These are phyloP conservation scores for Drosophila nasuta DNA, from an alignment of 1,140 invertebrate genomes.

Conservation along the genomic window DNA sequence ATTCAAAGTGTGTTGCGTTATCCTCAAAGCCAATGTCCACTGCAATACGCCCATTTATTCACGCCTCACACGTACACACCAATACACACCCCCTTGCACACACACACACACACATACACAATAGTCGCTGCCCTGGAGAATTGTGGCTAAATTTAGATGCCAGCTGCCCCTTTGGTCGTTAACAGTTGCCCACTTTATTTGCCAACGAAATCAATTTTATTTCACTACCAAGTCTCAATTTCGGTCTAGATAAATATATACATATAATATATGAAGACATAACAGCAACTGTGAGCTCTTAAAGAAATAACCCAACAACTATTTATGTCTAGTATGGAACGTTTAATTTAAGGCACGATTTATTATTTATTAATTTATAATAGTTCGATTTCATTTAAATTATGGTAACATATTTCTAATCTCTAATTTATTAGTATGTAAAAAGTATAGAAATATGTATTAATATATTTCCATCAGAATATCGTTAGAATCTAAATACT, in stretches of 20 bases:
- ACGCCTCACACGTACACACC: background rate
- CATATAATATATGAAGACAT: no score
- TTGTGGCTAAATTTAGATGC: constrained; percentile 31
- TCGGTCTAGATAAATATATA: background rate
- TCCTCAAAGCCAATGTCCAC: constrained; percentile 20
- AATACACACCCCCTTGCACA: background rate
- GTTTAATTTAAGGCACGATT: no score
- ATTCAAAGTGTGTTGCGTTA: background rate
- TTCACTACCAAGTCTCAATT: constrained; percentile 4
- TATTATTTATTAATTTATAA: no score
- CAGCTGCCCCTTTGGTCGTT: constrained; percentile 9
- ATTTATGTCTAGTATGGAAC: no score
- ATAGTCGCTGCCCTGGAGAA: constrained; percentile 3
- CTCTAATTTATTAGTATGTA: no score
- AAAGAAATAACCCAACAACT: no score
- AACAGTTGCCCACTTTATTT: constrained; percentile 7
- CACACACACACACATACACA: constrained; percentile 3
- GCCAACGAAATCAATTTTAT: constrained; percentile 28
- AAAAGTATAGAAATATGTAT: no score
- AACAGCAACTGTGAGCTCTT: no score
- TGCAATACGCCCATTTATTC: background rate
- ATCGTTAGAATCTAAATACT: no score
- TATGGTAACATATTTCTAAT: no score
- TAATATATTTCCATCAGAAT: no score
- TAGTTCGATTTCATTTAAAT: no score